These are phyloP conservation scores for Coptodon bakossiorum DNA, from an alignment of 2,113 vertebrate species.

Conservation along the genomic window DNA sequence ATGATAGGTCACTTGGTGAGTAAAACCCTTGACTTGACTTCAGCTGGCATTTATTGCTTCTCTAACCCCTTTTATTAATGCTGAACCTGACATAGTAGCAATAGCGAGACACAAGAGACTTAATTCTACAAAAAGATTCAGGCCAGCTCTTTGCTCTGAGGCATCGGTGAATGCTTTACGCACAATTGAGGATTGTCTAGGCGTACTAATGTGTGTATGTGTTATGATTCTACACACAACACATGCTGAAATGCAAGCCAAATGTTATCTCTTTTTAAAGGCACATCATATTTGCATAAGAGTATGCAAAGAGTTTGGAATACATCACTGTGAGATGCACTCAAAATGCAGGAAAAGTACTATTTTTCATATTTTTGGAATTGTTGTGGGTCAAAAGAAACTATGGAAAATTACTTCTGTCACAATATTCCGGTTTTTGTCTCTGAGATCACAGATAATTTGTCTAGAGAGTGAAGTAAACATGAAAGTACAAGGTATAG, in stretches of 20 bases:
- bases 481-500: background rate
- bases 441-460: background rate
- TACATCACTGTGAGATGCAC: background rate
- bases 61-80: background rate
- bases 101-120: background rate
- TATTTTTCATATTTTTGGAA: background rate
- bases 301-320: background rate
- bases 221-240: background rate
- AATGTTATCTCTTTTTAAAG: background rate
- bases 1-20: slow-evolving; percentile 26
- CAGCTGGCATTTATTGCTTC: background rate
- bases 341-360: background rate
- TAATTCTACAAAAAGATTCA: background rate
- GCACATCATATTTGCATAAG: background rate
- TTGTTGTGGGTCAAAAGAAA: background rate
- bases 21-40: background rate
- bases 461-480: background rate
- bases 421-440: background rate
- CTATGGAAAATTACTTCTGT: background rate
- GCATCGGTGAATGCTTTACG: background rate
- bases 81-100: background rate
- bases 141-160: background rate
- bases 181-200: background rate
- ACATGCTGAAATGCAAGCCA: background rate
- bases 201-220: background rate